Base-by-base conservation (phyloP, 2,797 vertebrate species). In the Melanotaenia trifasciata region DNA sequence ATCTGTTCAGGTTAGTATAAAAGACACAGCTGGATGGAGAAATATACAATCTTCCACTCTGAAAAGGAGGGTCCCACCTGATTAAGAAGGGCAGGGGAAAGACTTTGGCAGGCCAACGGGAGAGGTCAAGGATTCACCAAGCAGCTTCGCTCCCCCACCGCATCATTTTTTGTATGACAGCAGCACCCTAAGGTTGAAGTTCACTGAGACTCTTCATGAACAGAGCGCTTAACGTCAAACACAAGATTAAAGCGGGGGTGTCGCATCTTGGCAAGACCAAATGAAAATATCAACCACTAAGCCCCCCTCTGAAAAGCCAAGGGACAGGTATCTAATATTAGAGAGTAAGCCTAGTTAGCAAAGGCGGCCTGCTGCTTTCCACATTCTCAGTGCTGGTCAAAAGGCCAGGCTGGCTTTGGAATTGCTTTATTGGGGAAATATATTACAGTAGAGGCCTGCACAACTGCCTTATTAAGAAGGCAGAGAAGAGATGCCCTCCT, bases 201-300 rank as follows among this genome's bases (percentile, higher is more conserved):
- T 97, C 96, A 94, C 51, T 0, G 28, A 86, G 95, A 95, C 95
- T 97, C 96, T 96, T 96, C 95, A 96, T 95, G 95, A 96, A 96
- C 95, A 94, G 89, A 93, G 88, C 82, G 94, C 95, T 93, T 95
- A 96, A 95, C 89, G 93, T 95, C 94, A 96, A 95, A 96, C 95
- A 94, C 93, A 94, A 96, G 96, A 97, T 97, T 96, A 97, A 94
- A 94, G 94, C 88, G 88, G 94, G 94, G 93, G 92, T 94, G 95
- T 94, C 93, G 87, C 91, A 85, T 95, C 94, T 95, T 95, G 95
- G 94, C 89, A 90, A 89, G 87, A 95, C 94, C 94, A 95, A 95
- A 96, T 96, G 95, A 96, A 96, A 97, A 96, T 96, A 97, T 96
- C 94, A 95, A 95, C 93, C 87, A 91, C 90, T 96, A 95, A 96